phyloP scores from a whole-genome alignment of 2,113 vertebrate genomes.

The Heptranchias perlo region DNA sequence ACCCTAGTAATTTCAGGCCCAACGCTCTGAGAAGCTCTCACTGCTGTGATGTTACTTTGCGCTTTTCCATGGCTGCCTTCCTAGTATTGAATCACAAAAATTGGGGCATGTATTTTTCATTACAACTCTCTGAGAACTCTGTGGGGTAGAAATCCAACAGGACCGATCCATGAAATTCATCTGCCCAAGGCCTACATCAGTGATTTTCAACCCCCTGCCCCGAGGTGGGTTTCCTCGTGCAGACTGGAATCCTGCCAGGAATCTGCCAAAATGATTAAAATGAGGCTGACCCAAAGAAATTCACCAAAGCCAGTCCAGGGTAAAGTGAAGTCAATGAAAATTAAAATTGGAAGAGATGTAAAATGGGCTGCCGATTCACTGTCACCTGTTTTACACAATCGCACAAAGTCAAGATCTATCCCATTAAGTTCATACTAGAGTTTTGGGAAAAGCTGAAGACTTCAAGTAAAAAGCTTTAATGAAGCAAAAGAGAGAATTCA shows the following conservation, averaged over 20 bases:
- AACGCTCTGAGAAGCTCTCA: neutral
- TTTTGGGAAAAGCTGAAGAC: too few species aligned
- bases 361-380: too few species aligned
- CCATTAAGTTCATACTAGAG: too few species aligned
- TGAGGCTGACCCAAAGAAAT: neutral
- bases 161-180: neutral
- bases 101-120: neutral
- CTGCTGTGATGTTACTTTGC: neutral
- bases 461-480: too few species aligned
- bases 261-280: neutral
- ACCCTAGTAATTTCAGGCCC: neutral
- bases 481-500: too few species aligned
- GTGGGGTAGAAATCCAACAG: neutral
- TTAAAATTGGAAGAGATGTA: too few species aligned
- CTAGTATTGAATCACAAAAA: neutral
- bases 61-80: neutral
- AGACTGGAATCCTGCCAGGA: neutral
- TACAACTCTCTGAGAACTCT: neutral
- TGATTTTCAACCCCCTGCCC: neutral
- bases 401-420: too few species aligned
- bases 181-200: neutral
- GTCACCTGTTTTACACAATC: too few species aligned
- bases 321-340: too few species aligned
- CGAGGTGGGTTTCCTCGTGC: neutral
- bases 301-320: too few species aligned